A percentile compares a stretch with the other conserved stretches of the same genome.
Conservation (phyloP, 2,113 vertebrate genomes). For the Phyllostomus discolor region DNA sequence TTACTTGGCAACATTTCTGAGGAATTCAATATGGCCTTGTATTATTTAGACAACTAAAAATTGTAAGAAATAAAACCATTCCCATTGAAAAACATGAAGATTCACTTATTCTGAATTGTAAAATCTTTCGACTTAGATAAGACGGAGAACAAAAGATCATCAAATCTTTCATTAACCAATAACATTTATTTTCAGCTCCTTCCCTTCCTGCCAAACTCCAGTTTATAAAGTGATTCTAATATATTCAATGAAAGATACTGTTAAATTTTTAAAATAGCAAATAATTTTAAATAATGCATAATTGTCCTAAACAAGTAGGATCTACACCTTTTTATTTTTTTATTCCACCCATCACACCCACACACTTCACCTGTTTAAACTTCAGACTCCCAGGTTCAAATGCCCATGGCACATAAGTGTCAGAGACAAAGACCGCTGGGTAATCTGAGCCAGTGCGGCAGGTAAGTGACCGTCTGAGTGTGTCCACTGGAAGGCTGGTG, state of each 20-base stretch:
- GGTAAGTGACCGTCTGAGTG: background rate
- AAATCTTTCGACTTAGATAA: background rate
- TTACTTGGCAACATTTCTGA: slow-evolving; percentile 28
- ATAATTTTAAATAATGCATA: background rate
- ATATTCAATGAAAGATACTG: background rate
- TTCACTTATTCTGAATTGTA: background rate
- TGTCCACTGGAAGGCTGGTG: background rate
- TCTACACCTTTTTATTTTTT: background rate
- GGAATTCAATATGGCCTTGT: background rate
- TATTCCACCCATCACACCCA: too few relatives aligned
- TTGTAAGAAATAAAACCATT: background rate
- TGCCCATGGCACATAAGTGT: background rate
- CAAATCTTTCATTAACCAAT: background rate
- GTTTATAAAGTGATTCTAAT: background rate
- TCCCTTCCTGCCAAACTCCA: background rate
- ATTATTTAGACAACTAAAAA: background rate
- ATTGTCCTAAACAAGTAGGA: background rate
- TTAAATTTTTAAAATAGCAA: background rate
- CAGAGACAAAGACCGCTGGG: background rate
- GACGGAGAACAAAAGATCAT: background rate
- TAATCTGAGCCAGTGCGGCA: background rate
- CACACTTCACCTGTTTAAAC: background rate
- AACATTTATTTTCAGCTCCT: background rate
- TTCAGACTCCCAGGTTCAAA: background rate
- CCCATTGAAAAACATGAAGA: background rate